Percentiles rank a stretch among this genome's conserved stretches.
Evolutionary conservation across 2,797 vertebrate genomes (phyloP).

Genomic region (Ciconia nigra): DNA sequence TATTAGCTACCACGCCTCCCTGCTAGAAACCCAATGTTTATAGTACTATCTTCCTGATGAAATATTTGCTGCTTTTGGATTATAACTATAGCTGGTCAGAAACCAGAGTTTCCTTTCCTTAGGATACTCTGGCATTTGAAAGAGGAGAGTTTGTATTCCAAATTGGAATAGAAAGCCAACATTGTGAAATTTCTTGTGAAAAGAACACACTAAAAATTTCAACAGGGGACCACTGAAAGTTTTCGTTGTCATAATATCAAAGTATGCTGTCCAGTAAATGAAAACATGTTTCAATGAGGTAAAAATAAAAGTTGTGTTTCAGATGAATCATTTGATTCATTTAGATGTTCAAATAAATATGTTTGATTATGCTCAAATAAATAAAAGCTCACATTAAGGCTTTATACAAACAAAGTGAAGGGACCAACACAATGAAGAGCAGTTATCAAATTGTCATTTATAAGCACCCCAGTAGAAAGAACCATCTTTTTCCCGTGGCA

Average conservation of each 20-base stretch:
- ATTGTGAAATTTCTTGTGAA: constrained; percentile 27
- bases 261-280: constrained; percentile 1
- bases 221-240: neutral
- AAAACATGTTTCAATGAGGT: neutral
- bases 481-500: neutral
- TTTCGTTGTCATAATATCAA: constrained; percentile 28
- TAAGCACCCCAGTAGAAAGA: neutral
- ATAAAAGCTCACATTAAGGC: neutral
- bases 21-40: constrained; percentile 1
- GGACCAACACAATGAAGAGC: neutral
- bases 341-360: neutral
- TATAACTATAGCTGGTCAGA: constrained; percentile 20
- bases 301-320: neutral
- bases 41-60: constrained; percentile 18
- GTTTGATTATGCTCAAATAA: neutral
- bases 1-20: neutral
- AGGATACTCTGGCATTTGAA: constrained; percentile 34
- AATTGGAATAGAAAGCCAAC: neutral
- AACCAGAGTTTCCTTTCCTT: constrained; percentile 51
- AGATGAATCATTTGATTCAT: neutral
- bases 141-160: neutral
- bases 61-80: constrained; percentile 42
- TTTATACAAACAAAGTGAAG: neutral
- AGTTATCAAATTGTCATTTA: neutral
- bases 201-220: neutral